phyloP scores from a whole-genome alignment of 1,140 invertebrate species.

The Drosophila lowei region DNA sequence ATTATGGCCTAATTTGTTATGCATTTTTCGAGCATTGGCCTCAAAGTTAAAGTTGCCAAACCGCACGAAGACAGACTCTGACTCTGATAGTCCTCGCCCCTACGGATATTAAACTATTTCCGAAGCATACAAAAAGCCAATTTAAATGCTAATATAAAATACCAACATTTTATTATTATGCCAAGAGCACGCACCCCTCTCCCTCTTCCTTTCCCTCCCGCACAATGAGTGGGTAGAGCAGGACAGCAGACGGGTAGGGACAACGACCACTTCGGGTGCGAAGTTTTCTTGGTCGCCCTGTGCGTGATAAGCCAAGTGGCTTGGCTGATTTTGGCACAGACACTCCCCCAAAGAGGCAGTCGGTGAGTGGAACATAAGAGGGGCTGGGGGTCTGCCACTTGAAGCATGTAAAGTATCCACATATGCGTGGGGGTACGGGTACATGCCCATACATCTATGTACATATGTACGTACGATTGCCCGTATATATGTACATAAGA shows the following conservation, averaged over 20 bases:
- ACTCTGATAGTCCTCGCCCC: constrained; percentile 19
- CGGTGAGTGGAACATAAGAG: neutral
- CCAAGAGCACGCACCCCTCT: constrained; percentile 66
- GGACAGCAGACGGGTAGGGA: constrained; percentile 17
- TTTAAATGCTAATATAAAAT: constrained; percentile 83
- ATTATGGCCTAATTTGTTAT: constrained; percentile 70
- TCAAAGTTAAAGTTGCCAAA: constrained; percentile 61
- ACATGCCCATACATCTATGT: neutral
- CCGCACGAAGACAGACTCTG: constrained; percentile 43
- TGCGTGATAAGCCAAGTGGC: constrained; percentile 76
- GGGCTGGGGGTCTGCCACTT: constrained; percentile 30
- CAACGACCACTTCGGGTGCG: constrained; percentile 58
- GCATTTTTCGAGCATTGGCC: constrained; percentile 47
- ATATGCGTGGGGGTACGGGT: constrained; percentile 27
- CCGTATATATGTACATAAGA: no score
- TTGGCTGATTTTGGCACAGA: constrained; percentile 65
- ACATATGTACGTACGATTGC: neutral
- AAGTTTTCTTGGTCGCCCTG: constrained; percentile 62
- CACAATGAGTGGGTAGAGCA: constrained; percentile 8
- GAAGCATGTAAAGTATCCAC: constrained; percentile 60
- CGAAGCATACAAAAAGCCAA: constrained; percentile 81
- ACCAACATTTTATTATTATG: constrained; percentile 82
- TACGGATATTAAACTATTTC: constrained; percentile 80
- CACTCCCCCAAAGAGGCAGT: neutral
- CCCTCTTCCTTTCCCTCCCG: no score